Evolutionary conservation across 2,797 vertebrate genomes (phyloP).

Genomic region (Rhynchonycteris naso): DNA sequence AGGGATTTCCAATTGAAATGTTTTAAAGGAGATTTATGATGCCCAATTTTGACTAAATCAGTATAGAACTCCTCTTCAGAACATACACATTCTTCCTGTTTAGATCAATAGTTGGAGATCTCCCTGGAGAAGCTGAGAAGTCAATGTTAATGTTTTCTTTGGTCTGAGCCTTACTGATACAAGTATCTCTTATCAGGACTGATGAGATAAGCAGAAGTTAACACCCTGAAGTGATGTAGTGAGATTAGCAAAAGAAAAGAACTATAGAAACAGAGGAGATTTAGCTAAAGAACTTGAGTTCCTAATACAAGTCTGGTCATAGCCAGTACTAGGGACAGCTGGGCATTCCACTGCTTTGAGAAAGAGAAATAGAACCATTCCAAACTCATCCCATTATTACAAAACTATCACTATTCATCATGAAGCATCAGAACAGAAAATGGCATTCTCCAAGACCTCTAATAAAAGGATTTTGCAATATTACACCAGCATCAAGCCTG

Average conservation of each 20-base stretch:
- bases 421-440: not conserved
- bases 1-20: constrained; percentile 1
- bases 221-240: not conserved
- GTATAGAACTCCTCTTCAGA: not conserved
- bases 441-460: not conserved
- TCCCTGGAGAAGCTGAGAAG: constrained; percentile 36
- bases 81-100: not conserved
- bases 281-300: not conserved
- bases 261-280: not conserved
- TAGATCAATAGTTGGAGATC: not conserved
- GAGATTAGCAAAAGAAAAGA: not conserved
- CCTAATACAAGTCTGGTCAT: not conserved
- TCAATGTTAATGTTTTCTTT: not conserved
- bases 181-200: constrained; percentile 11
- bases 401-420: not conserved
- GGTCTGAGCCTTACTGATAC: not conserved
- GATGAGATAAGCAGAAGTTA: not conserved
- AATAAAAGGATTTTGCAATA: not conserved
- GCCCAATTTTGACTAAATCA: not conserved
- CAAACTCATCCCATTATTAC: not conserved
- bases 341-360: not conserved
- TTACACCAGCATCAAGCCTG: not conserved
- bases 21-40: not conserved
- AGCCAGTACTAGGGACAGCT: not conserved
- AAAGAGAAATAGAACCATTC: not conserved